Conservation (phyloP, 2,888 invertebrate genomes). For the Baronia brevicornis region DNA sequence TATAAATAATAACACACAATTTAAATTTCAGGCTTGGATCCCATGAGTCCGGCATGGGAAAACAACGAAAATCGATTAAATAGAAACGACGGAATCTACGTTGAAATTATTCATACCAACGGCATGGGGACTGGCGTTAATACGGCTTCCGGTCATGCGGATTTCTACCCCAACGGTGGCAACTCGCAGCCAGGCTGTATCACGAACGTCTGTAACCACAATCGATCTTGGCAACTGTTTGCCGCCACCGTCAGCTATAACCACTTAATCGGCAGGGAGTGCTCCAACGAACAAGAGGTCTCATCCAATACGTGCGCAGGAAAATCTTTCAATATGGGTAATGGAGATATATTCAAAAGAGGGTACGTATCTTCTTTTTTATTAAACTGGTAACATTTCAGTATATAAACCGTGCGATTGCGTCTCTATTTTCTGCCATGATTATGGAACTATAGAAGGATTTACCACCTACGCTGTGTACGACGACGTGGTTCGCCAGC, state of each 20-base stretch:
- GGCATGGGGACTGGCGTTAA: constrained; percentile 66
- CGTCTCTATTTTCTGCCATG: too few relatives aligned
- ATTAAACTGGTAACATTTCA: too few relatives aligned
- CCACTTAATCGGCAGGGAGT: constrained; percentile 39
- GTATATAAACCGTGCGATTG: too few relatives aligned
- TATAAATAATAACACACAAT: too few relatives aligned
- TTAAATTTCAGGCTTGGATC: constrained; percentile 38
- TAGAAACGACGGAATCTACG: constrained; percentile 45
- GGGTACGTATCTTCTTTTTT: constrained; percentile 30
- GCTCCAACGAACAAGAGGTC: constrained; percentile 35
- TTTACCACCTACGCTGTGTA: constrained; percentile 8
- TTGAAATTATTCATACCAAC: constrained; percentile 60
- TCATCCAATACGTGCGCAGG: constrained; percentile 40
- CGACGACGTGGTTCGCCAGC: too few relatives aligned
- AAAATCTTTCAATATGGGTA: constrained; percentile 35
- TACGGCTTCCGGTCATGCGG: constrained; percentile 61
- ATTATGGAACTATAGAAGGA: not conserved
- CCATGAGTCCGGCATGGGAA: constrained; percentile 50
- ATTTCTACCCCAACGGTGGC: constrained; percentile 78
- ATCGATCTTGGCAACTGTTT: constrained; percentile 48
- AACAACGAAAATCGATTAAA: constrained; percentile 28
- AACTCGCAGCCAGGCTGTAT: constrained; percentile 48
- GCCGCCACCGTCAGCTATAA: constrained; percentile 41
- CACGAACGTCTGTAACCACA: constrained; percentile 43
- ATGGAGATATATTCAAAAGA: constrained; percentile 33